Conservation (phyloP, 2,113 vertebrate genomes). For the Psammodynastes pulverulentus region DNA sequence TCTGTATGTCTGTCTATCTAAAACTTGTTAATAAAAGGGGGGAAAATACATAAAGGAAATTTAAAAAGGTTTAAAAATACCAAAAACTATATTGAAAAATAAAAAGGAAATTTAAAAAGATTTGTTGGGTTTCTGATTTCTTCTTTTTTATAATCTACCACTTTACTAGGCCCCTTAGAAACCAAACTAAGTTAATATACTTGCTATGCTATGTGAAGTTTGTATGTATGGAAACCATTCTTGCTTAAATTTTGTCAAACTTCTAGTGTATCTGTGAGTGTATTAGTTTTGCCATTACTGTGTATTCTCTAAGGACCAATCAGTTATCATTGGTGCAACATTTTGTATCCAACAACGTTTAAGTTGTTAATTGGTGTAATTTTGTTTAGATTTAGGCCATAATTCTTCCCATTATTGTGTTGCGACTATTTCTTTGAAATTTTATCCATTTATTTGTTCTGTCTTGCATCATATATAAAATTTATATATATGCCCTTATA, state of each 20-base stretch:
- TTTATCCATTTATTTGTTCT: neutral
- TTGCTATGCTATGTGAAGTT: neutral
- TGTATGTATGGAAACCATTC: neutral
- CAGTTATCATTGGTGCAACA: neutral
- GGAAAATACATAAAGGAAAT: neutral
- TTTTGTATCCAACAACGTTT: neutral
- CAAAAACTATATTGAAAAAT: neutral
- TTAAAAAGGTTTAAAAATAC: neutral
- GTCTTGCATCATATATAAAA: neutral
- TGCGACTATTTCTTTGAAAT: neutral
- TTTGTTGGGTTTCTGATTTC: neutral
- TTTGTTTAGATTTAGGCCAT: neutral
- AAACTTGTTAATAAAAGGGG: neutral
- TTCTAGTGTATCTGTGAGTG: neutral
- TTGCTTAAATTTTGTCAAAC: neutral
- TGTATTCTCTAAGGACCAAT: neutral
- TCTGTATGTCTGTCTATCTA: neutral
- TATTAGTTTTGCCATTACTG: neutral
- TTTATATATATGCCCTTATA: neutral
- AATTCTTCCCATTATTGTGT: neutral
- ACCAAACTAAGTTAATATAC: neutral
- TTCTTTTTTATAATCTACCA: neutral
- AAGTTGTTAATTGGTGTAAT: neutral
- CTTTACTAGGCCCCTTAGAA: neutral
- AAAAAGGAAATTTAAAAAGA: neutral